Percentiles rank a stretch among this genome's conserved stretches.
Conservation (phyloP, 2,888 invertebrate species). For the Daptonema setosum region DNA sequence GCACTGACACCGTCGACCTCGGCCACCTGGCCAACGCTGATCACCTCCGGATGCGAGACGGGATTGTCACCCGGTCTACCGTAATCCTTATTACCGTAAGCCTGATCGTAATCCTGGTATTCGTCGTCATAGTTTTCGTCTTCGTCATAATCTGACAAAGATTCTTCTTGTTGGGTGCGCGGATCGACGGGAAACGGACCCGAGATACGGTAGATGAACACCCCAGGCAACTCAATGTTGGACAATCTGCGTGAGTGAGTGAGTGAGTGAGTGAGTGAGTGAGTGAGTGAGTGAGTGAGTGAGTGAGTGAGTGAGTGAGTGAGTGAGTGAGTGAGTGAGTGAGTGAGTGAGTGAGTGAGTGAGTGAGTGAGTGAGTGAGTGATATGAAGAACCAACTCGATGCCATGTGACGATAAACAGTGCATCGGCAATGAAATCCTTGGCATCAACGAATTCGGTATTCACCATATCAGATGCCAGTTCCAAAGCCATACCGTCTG, state of each 20-base stretch:
- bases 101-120: conserved; percentile 17
- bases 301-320: too few relatives aligned
- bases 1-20: too few relatives aligned
- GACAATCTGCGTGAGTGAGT: conserved; percentile 59
- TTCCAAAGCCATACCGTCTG: conserved; percentile 28
- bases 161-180: background rate
- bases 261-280: too few relatives aligned
- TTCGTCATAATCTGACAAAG: conserved; percentile 8
- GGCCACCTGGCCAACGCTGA: too few relatives aligned
- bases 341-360: too few relatives aligned
- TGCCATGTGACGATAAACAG: conserved; percentile 75
- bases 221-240: conserved; percentile 59
- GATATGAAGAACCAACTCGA: too few relatives aligned
- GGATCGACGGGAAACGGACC: conserved; percentile 19
- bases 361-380: too few relatives aligned
- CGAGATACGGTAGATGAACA: conserved; percentile 57
- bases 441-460: conserved; percentile 47
- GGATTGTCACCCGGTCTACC: too few relatives aligned
- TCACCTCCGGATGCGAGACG: too few relatives aligned
- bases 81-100: conserved; percentile 2
- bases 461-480: conserved; percentile 47
- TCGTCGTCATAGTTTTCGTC: conserved; percentile 18
- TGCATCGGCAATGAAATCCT: conserved; percentile 50
- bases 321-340: too few relatives aligned
- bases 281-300: too few relatives aligned